phyloP scores from a whole-genome alignment of 1,140 invertebrate species.

The Branchinecta lynchi region DNA sequence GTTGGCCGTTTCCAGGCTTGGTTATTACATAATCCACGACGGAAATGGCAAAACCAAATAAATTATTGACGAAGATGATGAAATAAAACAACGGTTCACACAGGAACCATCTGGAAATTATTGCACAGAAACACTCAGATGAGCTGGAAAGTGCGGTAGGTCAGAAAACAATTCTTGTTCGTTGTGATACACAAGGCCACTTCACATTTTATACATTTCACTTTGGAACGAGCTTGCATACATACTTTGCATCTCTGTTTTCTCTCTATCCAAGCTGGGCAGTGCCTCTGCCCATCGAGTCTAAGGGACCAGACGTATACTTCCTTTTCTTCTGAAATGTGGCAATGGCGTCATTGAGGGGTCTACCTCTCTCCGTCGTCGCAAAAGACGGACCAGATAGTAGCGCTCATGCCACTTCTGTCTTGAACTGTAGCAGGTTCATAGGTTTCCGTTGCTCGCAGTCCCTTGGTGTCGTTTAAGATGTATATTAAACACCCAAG shows the following conservation, averaged over 20 bases:
- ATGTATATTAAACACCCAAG: too few species aligned
- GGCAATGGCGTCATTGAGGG: neutral
- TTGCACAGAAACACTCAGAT: too few species aligned
- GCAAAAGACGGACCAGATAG: neutral
- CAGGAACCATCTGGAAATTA: too few species aligned
- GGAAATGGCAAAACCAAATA: too few species aligned
- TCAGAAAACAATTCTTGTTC: too few species aligned
- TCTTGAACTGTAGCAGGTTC: constrained; percentile 4
- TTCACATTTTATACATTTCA: constrained; percentile 17
- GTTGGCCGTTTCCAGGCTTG: too few species aligned
- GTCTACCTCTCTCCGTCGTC: neutral
- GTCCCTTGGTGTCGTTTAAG: too few species aligned
- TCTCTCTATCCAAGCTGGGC: neutral
- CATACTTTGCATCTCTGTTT: constrained; percentile 5
- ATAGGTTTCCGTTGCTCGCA: too few species aligned
- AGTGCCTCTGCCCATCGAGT: constrained; percentile 3
- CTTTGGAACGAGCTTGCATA: constrained; percentile 15
- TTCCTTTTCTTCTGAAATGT: neutral
- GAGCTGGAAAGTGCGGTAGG: too few species aligned
- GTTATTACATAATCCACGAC: too few species aligned
- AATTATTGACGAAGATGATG: too few species aligned
- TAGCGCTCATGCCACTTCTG: neutral
- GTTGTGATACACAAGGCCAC: neutral
- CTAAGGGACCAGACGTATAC: neutral
- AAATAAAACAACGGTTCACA: too few species aligned